Percentiles rank a stretch among this genome's conserved stretches.
Evolutionary conservation across 2,888 invertebrate species (phyloP).

Genomic region (Apodemia mormo): DNA sequence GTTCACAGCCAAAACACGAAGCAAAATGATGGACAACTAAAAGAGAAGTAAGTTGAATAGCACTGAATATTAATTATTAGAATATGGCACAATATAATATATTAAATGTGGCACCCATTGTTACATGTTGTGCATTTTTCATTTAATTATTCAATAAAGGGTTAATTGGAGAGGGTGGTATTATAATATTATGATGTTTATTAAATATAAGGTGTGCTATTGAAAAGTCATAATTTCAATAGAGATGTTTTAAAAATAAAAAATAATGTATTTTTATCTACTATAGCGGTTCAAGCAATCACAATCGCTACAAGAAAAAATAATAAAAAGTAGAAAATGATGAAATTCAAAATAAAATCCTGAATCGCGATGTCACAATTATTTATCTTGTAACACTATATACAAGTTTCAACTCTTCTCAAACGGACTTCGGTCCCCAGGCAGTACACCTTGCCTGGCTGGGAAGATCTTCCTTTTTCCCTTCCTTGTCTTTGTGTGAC

Average conservation of each 20-base stretch:
- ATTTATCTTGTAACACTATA: no score
- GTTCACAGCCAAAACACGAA: conserved; percentile 36
- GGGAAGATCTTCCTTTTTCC: no score
- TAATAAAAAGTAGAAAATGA: no score
- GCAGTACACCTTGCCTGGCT: no score
- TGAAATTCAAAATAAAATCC: no score
- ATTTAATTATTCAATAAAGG: conserved; percentile 47
- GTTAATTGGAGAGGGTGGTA: conserved; percentile 32
- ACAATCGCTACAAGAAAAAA: no score
- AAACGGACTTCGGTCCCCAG: no score
- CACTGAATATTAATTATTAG: conserved; percentile 75
- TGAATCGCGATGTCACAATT: no score
- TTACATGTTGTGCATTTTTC: conserved; percentile 43
- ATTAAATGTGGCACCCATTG: conserved; percentile 46
- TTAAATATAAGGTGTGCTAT: conserved; percentile 15
- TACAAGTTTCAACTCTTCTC: no score
- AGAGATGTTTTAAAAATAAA: not conserved
- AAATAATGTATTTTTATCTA: no score
- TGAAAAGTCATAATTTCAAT: not conserved
- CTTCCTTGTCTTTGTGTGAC: no score
- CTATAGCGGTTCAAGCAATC: no score
- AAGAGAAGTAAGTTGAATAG: conserved; percentile 65
- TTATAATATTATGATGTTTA: conserved; percentile 24
- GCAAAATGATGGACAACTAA: conserved; percentile 68
- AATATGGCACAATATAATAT: conserved; percentile 47